Percentiles rank a stretch among this genome's conserved stretches.
Conservation (phyloP, 2,797 vertebrate species). For the Rousettus madagascariensis region DNA sequence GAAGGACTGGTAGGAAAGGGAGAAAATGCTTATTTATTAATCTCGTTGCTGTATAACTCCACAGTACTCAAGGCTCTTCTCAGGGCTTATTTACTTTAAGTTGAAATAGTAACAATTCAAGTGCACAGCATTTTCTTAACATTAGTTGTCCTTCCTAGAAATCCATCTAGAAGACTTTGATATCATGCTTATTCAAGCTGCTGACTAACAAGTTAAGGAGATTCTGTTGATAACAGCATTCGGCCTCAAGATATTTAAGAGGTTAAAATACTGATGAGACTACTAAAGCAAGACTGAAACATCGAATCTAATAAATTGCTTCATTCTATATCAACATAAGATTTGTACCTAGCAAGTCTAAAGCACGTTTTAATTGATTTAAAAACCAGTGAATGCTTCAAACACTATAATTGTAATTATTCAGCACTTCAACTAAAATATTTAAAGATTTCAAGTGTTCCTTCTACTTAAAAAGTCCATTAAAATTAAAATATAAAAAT, state of each 20-base stretch:
- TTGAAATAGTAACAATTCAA: slow-evolving; percentile 37
- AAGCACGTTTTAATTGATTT: slow-evolving; percentile 24
- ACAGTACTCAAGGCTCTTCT: not conserved
- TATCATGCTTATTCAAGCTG: not conserved
- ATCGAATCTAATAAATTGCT: slow-evolving; percentile 31
- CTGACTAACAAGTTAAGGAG: slow-evolving; percentile 4
- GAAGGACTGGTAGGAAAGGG: not conserved
- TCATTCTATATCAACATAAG: not conserved
- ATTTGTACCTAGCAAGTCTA: not conserved
- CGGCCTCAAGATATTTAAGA: not conserved
- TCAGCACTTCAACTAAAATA: slow-evolving; percentile 37
- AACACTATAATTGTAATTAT: not conserved
- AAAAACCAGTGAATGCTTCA: slow-evolving; percentile 29
- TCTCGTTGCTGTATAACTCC: not conserved
- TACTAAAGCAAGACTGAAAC: slow-evolving; percentile 34
- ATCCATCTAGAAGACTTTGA: not conserved
- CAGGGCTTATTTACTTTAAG: not conserved
- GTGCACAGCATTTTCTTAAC: not conserved
- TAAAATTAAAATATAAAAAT: slow-evolving; percentile 46
- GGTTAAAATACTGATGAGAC: not conserved
- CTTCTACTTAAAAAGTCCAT: not conserved
- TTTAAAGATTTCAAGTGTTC: slow-evolving; percentile 27
- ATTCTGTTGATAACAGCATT: slow-evolving; percentile 12
- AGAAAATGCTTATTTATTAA: slow-evolving; percentile 26
- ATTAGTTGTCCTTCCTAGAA: not conserved